These are phyloP conservation scores for Oryzias sinensis DNA, from an alignment of 2,797 vertebrate species.

Conservation along the genomic window DNA sequence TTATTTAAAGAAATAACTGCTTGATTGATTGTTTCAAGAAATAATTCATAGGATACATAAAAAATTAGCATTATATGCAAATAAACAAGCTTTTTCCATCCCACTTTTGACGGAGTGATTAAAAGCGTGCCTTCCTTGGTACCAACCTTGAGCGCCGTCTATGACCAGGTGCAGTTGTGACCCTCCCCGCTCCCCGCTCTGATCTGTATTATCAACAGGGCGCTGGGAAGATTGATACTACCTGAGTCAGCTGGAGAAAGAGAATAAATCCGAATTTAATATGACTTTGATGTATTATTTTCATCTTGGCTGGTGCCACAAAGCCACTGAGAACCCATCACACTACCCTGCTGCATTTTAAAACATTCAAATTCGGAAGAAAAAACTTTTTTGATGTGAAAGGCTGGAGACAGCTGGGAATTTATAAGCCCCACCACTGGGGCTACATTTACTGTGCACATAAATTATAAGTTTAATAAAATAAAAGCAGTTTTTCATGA, in stretches of 20 bases:
- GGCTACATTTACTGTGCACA: conserved; percentile 1
- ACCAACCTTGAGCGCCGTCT: conserved; percentile 49
- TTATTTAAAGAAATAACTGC: conserved; percentile 7
- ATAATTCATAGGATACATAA: conserved; percentile 8
- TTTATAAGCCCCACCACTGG: conserved; percentile 21
- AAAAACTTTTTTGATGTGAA: conserved; percentile 43
- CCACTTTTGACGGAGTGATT: conserved; percentile 28
- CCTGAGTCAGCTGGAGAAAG: conserved; percentile 55
- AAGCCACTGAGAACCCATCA: conserved; percentile 47
- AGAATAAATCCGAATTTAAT: conserved; percentile 72
- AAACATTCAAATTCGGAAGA: conserved; percentile 53
- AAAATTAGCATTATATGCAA: conserved; percentile 17
- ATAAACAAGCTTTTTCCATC: neutral
- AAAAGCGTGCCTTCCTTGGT: conserved; percentile 33
- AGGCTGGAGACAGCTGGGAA: conserved; percentile 19
- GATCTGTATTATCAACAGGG: conserved; percentile 59
- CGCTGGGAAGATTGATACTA: conserved; percentile 58
- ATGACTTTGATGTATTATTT: conserved; percentile 76
- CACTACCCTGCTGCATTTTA: conserved; percentile 45
- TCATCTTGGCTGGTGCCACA: conserved; percentile 62
- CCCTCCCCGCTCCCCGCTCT: conserved; percentile 25
- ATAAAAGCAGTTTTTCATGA: conserved; percentile 8
- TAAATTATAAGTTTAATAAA: conserved; percentile 4
- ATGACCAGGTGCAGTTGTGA: conserved; percentile 46
- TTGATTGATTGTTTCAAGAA: neutral